Evolutionary conservation across 2,797 vertebrate species (phyloP), one percentile per base, ranked within the genome.

Genomic region (Dicrostonyx torquatus): DNA sequence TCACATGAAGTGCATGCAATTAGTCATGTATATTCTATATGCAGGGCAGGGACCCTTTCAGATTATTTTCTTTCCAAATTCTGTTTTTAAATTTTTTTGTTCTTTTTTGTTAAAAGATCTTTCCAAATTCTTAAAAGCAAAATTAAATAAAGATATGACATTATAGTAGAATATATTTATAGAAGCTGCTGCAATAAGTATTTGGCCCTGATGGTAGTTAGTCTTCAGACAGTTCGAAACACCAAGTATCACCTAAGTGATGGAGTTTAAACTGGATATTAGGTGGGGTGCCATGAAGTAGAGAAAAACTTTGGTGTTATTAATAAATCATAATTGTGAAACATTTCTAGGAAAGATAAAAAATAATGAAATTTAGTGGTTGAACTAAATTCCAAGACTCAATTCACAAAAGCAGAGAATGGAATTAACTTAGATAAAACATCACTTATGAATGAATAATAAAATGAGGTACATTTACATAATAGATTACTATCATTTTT

Each of bases 111-210:
- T n/a, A n/a, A n/a, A n/a, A n/a, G n/a, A n/a, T 66, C 29, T 64
- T 85, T 43, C 89, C 75, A 95, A 90, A 79, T 75, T 12, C 8
- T 53, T 92, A 91, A 95, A 92, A 92, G 55, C 50, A 94, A 95
- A 84, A 77, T 15, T 89, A 91, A 86, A 68, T 76, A 82, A 87
- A 72, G 26, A 50, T 78, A 62, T 48, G 14, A 1, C 2, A 1
- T 58, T 90, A 10, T 62, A 76, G 20, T 58, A 34, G 80, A 92
- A n/a, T 62, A 0, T 58, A 75, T 37, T 78, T 40, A 72, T 93
- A 90, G 68, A 91, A 86, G 40, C 8, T 11, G 12, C 22, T 20
- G 10, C 24, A 83, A 75, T 93, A 70, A 88, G 26, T 94, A 24
- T 85, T 78, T n/a, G 40, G 11, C 29, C 5, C 13, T 64, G 66